A percentile compares a stretch with the other conserved stretches of the same genome.
These are phyloP conservation scores for Vombatus ursinus DNA, from an alignment of 2,113 vertebrate genomes.

Conservation along the genomic window DNA sequence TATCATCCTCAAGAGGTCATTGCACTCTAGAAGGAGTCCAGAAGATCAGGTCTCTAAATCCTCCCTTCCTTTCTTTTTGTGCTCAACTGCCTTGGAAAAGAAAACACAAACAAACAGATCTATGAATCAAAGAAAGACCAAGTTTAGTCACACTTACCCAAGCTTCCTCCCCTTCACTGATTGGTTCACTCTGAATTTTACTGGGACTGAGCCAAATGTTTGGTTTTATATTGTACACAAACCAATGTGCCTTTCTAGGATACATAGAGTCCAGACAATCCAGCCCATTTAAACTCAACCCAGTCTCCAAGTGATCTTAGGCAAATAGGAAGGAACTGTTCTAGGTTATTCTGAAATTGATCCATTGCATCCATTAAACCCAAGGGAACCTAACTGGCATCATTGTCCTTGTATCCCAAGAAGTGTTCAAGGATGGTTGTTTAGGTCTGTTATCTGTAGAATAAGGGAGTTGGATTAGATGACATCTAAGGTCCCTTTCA, in stretches of 20 bases:
- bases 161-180: not conserved
- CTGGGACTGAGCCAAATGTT: not conserved
- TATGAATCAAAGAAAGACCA: not conserved
- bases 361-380: not conserved
- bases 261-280: conserved; percentile 48
- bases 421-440: not conserved
- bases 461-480: not conserved
- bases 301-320: not conserved
- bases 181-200: not conserved
- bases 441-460: not conserved
- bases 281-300: not conserved
- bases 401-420: not conserved
- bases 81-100: not conserved
- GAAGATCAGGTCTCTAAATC: not conserved
- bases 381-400: not conserved
- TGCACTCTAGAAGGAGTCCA: not conserved
- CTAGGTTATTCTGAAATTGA: not conserved
- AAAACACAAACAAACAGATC: not conserved
- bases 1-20: not conserved
- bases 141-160: not conserved
- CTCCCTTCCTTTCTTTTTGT: not conserved
- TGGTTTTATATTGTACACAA: conserved; percentile 49
- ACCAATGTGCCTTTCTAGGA: not conserved
- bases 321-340: not conserved
- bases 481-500: not conserved